Evolutionary conservation across 2,113 vertebrate species (phyloP).

Genomic region (Pteropus alecto): DNA sequence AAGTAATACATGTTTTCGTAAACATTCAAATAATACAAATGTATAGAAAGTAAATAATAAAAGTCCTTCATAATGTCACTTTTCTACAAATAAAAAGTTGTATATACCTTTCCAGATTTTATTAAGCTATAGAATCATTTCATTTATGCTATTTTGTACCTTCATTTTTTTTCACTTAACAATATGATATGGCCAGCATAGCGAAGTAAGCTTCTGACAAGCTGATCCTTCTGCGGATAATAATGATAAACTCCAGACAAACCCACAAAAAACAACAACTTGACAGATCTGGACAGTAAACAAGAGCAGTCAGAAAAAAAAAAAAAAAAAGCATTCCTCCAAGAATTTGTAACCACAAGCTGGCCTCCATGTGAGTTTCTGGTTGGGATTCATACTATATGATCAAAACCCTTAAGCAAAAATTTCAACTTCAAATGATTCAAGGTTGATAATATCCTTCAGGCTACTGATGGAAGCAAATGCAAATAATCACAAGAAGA

Average conservation of each 20-base stretch:
- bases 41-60: not conserved
- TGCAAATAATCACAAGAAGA: not conserved
- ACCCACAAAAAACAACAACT: not conserved
- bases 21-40: conserved; percentile 29
- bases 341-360: not conserved
- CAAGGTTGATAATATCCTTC: not conserved
- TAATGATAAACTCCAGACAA: not conserved
- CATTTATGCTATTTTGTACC: not conserved
- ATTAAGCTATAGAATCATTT: conserved; percentile 5
- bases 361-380: not conserved
- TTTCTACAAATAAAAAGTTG: not conserved
- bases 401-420: not conserved
- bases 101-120: not conserved
- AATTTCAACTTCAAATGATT: not conserved
- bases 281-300: not conserved
- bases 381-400: not conserved
- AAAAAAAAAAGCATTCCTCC: not conserved
- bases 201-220: not conserved
- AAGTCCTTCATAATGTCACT: not conserved
- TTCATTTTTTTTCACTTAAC: not conserved
- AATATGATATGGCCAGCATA: not conserved
- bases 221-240: not conserved
- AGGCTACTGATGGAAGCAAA: conserved; percentile 17
- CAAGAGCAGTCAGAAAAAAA: not conserved
- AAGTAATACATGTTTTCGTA: conserved; percentile 10